Base-by-base conservation (phyloP, 2,888 invertebrate genomes). In the Mesoligia furuncula region DNA sequence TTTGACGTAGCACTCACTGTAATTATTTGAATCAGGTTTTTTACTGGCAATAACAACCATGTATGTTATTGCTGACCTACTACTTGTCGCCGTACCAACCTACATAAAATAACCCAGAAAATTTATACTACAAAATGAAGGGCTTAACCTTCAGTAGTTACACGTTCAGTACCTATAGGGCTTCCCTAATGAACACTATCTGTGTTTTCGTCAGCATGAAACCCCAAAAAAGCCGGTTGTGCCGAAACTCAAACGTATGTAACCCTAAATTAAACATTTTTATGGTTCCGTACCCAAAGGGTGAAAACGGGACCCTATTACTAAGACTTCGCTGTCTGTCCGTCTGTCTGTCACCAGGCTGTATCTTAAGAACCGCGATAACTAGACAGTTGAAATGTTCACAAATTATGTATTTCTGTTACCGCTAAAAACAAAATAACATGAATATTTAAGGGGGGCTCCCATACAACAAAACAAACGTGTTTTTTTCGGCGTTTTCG, bases 251-350 rank as follows among this genome's bases (percentile, higher is more conserved):
- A 45, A 64, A 68, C 73, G 51, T 20, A 62, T 42, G 39, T 61
- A 54, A 17, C 39, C n/a, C 39, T 73, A 77, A 76, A 77, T 57
- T 62, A 67, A 48, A 75, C 27, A n/a, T n/a, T n/a, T n/a, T n/a
- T n/a, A n/a, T n/a, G n/a, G n/a, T n/a, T n/a, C n/a, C n/a, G n/a
- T n/a, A n/a, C n/a, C n/a, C n/a, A n/a, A n/a, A n/a, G n/a, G n/a
- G n/a, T n/a, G n/a, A n/a, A n/a, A n/a, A n/a, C n/a, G n/a, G n/a
- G n/a, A n/a, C n/a, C n/a, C n/a, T n/a, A n/a, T n/a, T n/a, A n/a
- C n/a, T n/a, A n/a, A n/a, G n/a, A n/a, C n/a, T n/a, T n/a, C n/a
- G n/a, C n/a, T n/a, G n/a, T n/a, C n/a, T n/a, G n/a, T n/a, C n/a
- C n/a, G n/a, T n/a, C n/a, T n/a, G n/a, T n/a, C n/a, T n/a, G n/a